Conservation (phyloP, 2,113 vertebrate genomes). For the Mixornis gularis region DNA sequence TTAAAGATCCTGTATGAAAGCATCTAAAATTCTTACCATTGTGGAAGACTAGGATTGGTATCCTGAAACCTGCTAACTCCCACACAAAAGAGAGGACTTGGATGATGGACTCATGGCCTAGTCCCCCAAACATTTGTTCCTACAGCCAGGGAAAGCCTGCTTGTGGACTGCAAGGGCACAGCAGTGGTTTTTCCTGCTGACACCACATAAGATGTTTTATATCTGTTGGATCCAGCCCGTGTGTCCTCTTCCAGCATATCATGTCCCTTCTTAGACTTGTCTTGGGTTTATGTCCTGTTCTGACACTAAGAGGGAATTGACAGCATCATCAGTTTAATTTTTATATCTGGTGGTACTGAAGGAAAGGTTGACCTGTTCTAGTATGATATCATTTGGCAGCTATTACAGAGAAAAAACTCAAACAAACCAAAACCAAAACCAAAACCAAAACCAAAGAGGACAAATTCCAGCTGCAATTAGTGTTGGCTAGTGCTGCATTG, state of each 20-base stretch:
- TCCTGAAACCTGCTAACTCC: background rate
- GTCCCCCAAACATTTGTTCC: background rate
- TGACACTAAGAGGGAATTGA: background rate
- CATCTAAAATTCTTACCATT: background rate
- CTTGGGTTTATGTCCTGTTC: background rate
- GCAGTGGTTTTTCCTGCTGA: background rate
- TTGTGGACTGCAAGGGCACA: background rate
- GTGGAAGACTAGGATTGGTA: background rate
- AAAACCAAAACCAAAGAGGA: background rate
- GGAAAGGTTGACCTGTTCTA: background rate
- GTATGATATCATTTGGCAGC: background rate
- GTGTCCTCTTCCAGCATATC: background rate
- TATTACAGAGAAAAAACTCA: background rate
- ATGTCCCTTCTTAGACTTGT: background rate
- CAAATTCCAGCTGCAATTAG: background rate
- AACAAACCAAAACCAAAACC: background rate
- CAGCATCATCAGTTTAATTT: background rate
- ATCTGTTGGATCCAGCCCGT: background rate
- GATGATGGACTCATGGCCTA: background rate
- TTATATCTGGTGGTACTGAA: background rate
- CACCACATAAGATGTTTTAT: background rate
- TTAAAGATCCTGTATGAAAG: background rate
- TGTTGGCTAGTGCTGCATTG: background rate
- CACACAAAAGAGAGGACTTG: background rate
- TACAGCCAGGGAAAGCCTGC: background rate